Percentiles rank a stretch among this genome's conserved stretches.
Conservation (phyloP, 2,888 invertebrate genomes). For the Diplazon laetatorius region DNA sequence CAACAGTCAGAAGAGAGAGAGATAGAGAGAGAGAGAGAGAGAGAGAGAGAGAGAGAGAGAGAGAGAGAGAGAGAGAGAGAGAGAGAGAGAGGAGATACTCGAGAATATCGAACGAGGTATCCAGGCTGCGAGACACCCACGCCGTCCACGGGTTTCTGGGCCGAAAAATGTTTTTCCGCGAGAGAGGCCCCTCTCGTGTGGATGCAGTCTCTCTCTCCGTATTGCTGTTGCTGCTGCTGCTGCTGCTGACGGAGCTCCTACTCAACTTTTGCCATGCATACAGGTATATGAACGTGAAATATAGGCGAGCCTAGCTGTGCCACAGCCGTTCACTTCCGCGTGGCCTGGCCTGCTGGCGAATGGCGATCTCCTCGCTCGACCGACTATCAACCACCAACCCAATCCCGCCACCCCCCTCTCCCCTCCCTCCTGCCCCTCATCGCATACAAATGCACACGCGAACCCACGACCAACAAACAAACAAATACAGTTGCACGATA, state of each 20-base stretch:
- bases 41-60: no score
- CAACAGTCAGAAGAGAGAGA: constrained; percentile 45
- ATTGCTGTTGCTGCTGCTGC: constrained; percentile 25
- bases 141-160: constrained; percentile 75
- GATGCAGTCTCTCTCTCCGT: constrained; percentile 24
- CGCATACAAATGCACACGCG: not conserved
- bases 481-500: constrained; percentile 55
- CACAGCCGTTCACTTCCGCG: constrained; percentile 78
- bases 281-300: constrained; percentile 35
- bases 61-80: no score
- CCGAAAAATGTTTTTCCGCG: constrained; percentile 76
- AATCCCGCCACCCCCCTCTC: constrained; percentile 5
- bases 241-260: constrained; percentile 29
- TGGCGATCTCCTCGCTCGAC: constrained; percentile 58
- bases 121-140: constrained; percentile 78
- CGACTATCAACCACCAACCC: constrained; percentile 49
- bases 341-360: constrained; percentile 68
- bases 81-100: no score
- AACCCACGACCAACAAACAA: constrained; percentile 23
- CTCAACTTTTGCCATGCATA: constrained; percentile 1
- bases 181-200: constrained; percentile 31
- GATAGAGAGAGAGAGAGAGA: no score
- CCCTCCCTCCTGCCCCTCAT: constrained; percentile 2
- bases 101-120: constrained; percentile 71
- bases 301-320: constrained; percentile 62